A percentile compares a stretch with the other conserved stretches of the same genome.
Evolutionary conservation across 2,113 vertebrate species (phyloP).

Genomic region (Crotalus viridis): DNA sequence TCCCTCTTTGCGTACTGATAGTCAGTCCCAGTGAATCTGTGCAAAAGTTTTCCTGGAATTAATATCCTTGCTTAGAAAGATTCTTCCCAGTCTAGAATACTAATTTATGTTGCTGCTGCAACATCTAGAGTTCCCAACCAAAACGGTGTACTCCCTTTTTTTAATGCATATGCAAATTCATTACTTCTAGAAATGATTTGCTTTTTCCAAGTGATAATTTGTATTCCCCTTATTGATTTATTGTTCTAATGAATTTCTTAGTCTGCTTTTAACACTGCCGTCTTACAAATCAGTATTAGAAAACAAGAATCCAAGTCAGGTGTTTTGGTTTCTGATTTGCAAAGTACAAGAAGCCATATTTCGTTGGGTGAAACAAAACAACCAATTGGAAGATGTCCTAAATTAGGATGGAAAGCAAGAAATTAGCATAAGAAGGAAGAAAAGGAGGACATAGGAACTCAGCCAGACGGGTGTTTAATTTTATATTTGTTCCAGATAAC

Average conservation of each 20-base stretch:
- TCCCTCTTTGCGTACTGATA: background rate
- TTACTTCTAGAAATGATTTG: background rate
- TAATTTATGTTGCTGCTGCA: background rate
- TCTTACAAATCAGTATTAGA: background rate
- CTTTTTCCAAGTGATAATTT: background rate
- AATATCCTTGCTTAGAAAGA: background rate
- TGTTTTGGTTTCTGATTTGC: background rate
- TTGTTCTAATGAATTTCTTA: background rate
- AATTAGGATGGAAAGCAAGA: background rate
- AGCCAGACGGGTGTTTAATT: background rate
- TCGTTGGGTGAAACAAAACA: background rate
- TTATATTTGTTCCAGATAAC: background rate
- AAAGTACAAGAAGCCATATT: background rate
- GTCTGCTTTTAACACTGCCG: background rate
- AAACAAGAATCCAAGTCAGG: background rate
- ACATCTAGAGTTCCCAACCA: background rate
- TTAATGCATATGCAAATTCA: background rate
- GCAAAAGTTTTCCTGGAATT: slow-evolving; percentile 20
- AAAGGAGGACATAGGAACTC: background rate
- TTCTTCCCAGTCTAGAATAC: background rate
- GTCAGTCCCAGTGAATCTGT: background rate
- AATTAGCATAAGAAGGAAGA: background rate
- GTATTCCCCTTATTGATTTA: background rate
- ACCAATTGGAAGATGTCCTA: background rate
- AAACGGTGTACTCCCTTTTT: background rate